Base-by-base conservation (phyloP, 2,113 vertebrate genomes). In the Miniopterus natalensis region DNA sequence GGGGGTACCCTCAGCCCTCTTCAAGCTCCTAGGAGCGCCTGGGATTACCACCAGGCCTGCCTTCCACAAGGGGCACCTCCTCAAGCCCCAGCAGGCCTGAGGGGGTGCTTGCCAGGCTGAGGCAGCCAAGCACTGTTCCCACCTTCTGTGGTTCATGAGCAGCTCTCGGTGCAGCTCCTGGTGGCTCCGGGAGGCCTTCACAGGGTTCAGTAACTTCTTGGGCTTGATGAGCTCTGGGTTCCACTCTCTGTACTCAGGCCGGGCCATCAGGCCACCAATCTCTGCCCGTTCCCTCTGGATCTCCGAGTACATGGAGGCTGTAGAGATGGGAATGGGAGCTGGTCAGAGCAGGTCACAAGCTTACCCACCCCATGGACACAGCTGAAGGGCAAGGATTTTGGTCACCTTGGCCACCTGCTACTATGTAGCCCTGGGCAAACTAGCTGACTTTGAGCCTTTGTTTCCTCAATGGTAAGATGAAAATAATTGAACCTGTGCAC, bases 131-230 rank as follows among this genome's bases (percentile, higher is more conserved):
- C 47, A 27, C n/a, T 0, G 1, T 8, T 55, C 98, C 97, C 96
- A 99, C 99, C 99, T 99, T 96, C 98, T 99, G 96, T 99, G 99
- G 97, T 99, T 99, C 98, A 99, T 99, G 89, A 98, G 97, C 88
- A 99, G 98, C 95, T 99, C 99, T 55, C 98, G 97, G 96, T 99
- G 99, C 87, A 99, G 99, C 96, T 99, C 99, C 97, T 98, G 99
- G 98, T 99, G 99, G 88, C 98, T 99, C 97, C 98, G 99, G 0
- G 99, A 99, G 78, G 98, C 98, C 97, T 99, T 99, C 84, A 99
- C 98, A 0, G 99, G 99, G 98, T 99, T 99, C 83, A 98, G 96
- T 84, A 99, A 98, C 97, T 99, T 99, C 98, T 99, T 99, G 92
- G 99, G 99, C 96, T 98, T 99, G 98, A 99, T 99, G 92, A 99